phyloP scores from a whole-genome alignment of 2,888 invertebrate species.

The Caenorhabditis sp. region DNA sequence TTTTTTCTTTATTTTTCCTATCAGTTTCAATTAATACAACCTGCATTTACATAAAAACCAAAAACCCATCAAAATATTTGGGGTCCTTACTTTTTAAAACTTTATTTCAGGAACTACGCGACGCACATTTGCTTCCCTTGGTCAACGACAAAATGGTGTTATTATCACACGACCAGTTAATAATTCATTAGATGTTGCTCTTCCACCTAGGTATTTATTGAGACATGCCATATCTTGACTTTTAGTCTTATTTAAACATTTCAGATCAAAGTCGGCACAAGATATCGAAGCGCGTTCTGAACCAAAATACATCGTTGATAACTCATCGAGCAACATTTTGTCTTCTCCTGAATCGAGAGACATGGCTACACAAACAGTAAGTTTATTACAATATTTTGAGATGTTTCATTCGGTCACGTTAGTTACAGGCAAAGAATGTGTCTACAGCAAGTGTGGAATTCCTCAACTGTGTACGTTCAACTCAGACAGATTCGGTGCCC shows the following conservation, averaged over 20 bases:
- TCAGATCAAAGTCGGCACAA: slow-evolving; percentile 49
- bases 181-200: slow-evolving; percentile 31
- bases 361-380: slow-evolving; percentile 46
- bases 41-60: too few species aligned
- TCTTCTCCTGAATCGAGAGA: slow-evolving; percentile 22
- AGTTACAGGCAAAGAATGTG: slow-evolving; percentile 25
- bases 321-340: not conserved
- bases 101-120: slow-evolving; percentile 3
- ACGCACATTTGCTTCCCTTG: slow-evolving; percentile 48
- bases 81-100: too few species aligned
- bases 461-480: slow-evolving; percentile 34
- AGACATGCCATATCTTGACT: not conserved
- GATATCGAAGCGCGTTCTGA: slow-evolving; percentile 22
- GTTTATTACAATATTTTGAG: not conserved
- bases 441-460: slow-evolving; percentile 50
- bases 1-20: too few species aligned
- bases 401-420: too few species aligned
- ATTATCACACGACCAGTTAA: slow-evolving; percentile 38
- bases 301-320: not conserved
- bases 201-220: slow-evolving; percentile 38
- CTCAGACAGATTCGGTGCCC: slow-evolving; percentile 41
- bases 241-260: not conserved
- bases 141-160: slow-evolving; percentile 46
- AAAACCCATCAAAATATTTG: too few species aligned
- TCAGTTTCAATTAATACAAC: too few species aligned